Evolutionary conservation across 2,888 invertebrate genomes (phyloP).

Genomic region (Neoitamus cyanurus): DNA sequence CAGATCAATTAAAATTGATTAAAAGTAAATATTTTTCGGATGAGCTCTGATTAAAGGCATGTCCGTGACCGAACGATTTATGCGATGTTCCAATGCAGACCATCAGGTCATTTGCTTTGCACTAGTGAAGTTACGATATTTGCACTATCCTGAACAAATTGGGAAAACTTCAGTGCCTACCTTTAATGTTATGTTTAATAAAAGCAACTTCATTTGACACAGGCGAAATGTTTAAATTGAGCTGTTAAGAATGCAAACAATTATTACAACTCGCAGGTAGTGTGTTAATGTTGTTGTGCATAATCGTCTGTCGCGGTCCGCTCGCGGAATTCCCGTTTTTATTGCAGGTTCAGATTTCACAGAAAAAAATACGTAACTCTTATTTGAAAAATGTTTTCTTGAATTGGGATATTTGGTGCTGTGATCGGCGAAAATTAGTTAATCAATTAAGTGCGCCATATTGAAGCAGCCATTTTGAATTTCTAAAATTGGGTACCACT

Average conservation of each 20-base stretch:
- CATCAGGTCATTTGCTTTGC: background rate
- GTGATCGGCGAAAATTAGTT: no score
- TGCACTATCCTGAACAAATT: background rate
- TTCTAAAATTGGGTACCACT: no score
- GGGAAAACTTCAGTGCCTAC: background rate
- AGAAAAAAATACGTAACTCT: no score
- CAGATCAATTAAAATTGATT: slow-evolving; percentile 20
- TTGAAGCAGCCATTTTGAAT: no score
- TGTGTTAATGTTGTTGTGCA: no score
- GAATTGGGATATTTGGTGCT: no score
- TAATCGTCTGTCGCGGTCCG: no score
- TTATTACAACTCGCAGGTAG: no score
- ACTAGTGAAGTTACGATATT: background rate
- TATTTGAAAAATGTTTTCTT: no score
- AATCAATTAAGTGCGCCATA: no score
- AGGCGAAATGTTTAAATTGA: background rate
- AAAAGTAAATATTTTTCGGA: slow-evolving; percentile 28
- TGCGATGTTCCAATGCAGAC: background rate
- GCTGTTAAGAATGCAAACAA: background rate
- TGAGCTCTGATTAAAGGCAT: background rate
- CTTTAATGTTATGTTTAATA: background rate
- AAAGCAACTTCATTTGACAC: background rate
- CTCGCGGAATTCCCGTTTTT: no score
- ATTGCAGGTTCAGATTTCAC: no score
- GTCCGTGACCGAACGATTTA: background rate